Evolutionary conservation across 2,888 invertebrate genomes (phyloP).

Genomic region (Drosophila seclusa): DNA sequence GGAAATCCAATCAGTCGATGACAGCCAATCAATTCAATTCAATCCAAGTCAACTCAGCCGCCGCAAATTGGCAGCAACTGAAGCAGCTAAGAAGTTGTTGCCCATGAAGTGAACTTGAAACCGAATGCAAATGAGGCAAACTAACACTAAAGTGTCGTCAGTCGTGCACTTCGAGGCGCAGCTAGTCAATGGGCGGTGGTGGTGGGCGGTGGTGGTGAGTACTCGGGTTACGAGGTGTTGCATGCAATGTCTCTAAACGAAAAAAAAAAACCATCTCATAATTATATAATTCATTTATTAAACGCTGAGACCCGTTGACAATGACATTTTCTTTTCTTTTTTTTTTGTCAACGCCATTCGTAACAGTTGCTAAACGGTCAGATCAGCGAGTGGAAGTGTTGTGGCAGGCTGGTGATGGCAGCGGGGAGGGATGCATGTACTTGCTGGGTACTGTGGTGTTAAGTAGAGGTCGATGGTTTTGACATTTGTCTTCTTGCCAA

Average conservation of each 20-base stretch:
- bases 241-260: constrained; percentile 25
- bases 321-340: constrained; percentile 55
- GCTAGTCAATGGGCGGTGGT: constrained; percentile 1
- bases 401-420: not conserved
- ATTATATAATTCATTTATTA: constrained; percentile 60
- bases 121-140: constrained; percentile 47
- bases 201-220: not conserved
- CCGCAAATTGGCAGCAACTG: constrained; percentile 24
- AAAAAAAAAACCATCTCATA: constrained; percentile 14
- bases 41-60: not conserved
- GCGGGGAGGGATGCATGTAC: not conserved
- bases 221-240: constrained; percentile 48
- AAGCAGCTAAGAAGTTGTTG: constrained; percentile 25
- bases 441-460: constrained; percentile 1
- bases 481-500: constrained; percentile 54
- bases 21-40: constrained; percentile 39
- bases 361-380: constrained; percentile 44
- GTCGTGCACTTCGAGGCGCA: constrained; percentile 19
- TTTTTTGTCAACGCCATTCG: constrained; percentile 28
- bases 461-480: constrained; percentile 46
- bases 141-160: constrained; percentile 38
- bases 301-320: constrained; percentile 66
- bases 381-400: not conserved
- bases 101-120: constrained; percentile 50
- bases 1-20: constrained; percentile 57